These are phyloP conservation scores for Megalops cyprinoides DNA, from an alignment of 2,797 vertebrate species.

Conservation along the genomic window DNA sequence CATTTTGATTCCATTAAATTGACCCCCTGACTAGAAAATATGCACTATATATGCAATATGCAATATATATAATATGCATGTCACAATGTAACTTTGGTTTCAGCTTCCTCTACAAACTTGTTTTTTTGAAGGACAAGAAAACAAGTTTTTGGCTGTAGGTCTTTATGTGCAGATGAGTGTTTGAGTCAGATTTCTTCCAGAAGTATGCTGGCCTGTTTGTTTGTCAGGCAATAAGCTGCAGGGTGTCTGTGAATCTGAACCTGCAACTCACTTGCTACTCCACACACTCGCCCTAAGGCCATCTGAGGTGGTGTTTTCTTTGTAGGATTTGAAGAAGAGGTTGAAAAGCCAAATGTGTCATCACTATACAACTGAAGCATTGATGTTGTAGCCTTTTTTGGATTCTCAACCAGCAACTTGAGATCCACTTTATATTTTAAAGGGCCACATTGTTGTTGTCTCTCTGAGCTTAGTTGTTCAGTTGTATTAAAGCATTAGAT, in stretches of 20 bases:
- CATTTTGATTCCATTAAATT: conserved; percentile 5
- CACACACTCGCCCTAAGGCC: neutral
- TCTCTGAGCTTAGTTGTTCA: too few species aligned
- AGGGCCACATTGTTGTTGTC: too few species aligned
- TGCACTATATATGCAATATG: too few species aligned
- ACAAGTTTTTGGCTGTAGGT: too few species aligned
- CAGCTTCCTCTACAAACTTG: neutral
- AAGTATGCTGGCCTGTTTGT: neutral
- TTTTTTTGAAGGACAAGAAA: too few species aligned
- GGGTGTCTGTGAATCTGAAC: neutral
- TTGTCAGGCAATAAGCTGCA: neutral
- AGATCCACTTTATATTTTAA: too few species aligned
- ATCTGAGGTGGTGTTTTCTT: neutral
- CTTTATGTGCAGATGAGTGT: too few species aligned
- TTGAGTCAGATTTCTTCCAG: neutral
- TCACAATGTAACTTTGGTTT: conserved; percentile 38
- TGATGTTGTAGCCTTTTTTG: neutral
- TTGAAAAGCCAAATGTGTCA: too few species aligned
- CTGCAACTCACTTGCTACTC: neutral
- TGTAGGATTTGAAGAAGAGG: neutral
- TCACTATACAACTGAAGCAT: too few species aligned
- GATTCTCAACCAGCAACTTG: too few species aligned
- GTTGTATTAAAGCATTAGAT: too few species aligned
- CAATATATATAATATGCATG: too few species aligned
- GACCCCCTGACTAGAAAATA: neutral